Evolutionary conservation across 2,797 vertebrate species (phyloP).

Genomic region (Phoeniculus purpureus): DNA sequence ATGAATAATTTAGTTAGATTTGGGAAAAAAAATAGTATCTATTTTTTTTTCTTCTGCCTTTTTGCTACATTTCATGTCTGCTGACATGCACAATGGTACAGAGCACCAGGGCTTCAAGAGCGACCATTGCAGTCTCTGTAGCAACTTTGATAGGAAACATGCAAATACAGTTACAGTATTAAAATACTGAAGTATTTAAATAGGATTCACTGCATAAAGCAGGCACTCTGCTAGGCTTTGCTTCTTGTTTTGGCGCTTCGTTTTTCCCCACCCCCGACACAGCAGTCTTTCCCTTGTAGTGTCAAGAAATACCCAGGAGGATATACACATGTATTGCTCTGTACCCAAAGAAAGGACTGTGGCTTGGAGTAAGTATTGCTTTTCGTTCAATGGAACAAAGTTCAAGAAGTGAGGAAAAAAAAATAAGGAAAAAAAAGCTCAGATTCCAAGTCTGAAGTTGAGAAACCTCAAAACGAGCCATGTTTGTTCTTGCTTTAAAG

Average conservation of each 20-base stretch:
- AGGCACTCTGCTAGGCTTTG: background rate
- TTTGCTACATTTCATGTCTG: conserved; percentile 67
- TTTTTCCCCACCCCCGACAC: background rate
- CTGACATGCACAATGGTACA: conserved; percentile 50
- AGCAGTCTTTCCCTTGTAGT: conserved; percentile 57
- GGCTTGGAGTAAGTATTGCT: conserved; percentile 80
- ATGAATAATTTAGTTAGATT: background rate
- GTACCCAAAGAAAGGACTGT: conserved; percentile 76
- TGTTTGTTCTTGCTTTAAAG: conserved; percentile 76
- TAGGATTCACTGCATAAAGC: conserved; percentile 17
- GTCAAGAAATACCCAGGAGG: conserved; percentile 58
- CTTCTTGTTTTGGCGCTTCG: background rate
- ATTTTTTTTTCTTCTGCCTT: background rate
- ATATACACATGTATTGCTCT: conserved; percentile 78
- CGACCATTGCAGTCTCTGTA: conserved; percentile 48
- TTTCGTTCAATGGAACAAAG: conserved; percentile 71
- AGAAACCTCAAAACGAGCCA: conserved; percentile 75
- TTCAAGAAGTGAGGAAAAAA: conserved; percentile 59
- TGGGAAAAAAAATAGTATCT: background rate
- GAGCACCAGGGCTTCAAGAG: conserved; percentile 29
- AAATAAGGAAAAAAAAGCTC: conserved; percentile 66
- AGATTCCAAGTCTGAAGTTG: conserved; percentile 73
- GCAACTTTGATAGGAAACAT: conserved; percentile 42
- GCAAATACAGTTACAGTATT: conserved; percentile 19
- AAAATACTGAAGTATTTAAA: conserved; percentile 22